Percentiles rank a stretch among this genome's conserved stretches.
These are phyloP conservation scores for Athalia cordata DNA, from an alignment of 2,888 invertebrate species.

Conservation along the genomic window DNA sequence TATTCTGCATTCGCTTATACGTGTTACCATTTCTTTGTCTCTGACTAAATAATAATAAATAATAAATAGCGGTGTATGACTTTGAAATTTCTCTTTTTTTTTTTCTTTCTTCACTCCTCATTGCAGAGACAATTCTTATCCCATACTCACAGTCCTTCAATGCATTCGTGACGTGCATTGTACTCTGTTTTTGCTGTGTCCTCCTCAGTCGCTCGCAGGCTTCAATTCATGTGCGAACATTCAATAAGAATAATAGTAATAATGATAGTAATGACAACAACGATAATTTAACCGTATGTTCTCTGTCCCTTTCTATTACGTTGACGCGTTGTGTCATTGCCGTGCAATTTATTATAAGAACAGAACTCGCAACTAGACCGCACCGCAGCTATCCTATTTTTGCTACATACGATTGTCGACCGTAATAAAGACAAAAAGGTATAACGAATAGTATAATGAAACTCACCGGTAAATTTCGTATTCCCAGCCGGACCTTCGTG, in stretches of 20 bases:
- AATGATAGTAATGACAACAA: not conserved
- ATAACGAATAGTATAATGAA: not conserved
- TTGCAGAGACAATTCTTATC: no score
- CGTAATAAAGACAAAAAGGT: constrained; percentile 18
- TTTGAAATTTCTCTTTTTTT: no score
- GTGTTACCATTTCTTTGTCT: not conserved
- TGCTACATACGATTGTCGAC: no score
- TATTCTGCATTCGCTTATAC: not conserved
- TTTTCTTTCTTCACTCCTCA: no score
- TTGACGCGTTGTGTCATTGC: constrained; percentile 3
- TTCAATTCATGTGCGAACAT: no score
- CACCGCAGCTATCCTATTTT: no score
- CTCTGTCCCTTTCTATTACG: not conserved
- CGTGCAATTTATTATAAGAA: not conserved
- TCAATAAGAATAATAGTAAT: not conserved
- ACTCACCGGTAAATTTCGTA: constrained; percentile 71
- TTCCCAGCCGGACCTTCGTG: constrained; percentile 76
- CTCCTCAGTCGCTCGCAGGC: no score
- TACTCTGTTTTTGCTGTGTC: no score
- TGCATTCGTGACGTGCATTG: no score
- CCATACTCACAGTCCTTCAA: no score
- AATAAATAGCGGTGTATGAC: no score
- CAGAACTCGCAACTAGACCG: no score
- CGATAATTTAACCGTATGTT: not conserved
- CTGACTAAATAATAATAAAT: not conserved